These are phyloP conservation scores for Lithobates sylvaticus DNA, from an alignment of 2,797 vertebrate genomes.

Conservation along the genomic window DNA sequence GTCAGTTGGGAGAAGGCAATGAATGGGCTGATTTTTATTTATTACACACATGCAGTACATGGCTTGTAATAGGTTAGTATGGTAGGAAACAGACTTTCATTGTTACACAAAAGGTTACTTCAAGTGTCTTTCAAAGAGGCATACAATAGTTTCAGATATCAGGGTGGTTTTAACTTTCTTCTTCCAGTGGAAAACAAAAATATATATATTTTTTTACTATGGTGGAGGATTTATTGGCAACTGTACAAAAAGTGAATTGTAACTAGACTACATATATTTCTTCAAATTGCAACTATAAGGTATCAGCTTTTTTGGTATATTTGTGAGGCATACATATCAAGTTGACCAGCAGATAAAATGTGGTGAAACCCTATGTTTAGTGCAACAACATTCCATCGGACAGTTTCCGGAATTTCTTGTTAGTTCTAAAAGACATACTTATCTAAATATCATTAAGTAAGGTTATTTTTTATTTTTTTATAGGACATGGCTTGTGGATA, in stretches of 20 bases:
- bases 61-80: constrained; percentile 3
- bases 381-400: no score
- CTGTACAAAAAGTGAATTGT: constrained; percentile 8
- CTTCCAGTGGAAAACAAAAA: neutral
- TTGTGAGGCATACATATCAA: neutral
- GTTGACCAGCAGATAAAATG: no score
- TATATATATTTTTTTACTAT: neutral
- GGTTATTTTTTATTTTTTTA: no score
- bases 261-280: neutral
- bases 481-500: no score
- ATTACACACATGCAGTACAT: constrained; percentile 10
- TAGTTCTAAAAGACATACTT: neutral
- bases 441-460: no score
- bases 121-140: constrained; percentile 6
- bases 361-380: no score
- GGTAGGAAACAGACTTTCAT: constrained; percentile 29
- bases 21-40: constrained; percentile 15
- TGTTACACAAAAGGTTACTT: constrained; percentile 39
- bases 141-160: constrained; percentile 44
- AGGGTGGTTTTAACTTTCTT: constrained; percentile 34
- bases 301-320: neutral
- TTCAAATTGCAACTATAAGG: neutral
- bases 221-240: neutral
- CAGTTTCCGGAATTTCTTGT: neutral
- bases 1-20: neutral